phyloP scores from a whole-genome alignment of 2,888 invertebrate species.

The Odiellus spinosus region DNA sequence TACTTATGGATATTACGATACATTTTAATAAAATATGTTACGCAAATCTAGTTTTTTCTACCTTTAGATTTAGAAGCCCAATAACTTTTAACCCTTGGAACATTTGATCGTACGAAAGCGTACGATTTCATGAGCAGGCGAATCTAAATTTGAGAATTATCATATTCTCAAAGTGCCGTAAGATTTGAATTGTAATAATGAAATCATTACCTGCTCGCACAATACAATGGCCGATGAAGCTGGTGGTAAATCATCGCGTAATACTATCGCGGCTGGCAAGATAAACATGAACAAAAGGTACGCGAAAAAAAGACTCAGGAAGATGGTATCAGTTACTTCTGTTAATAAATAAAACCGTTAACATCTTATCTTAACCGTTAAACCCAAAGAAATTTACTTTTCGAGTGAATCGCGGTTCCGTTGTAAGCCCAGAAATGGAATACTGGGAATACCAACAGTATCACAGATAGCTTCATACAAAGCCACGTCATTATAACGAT shows the following conservation, averaged over 20 bases:
- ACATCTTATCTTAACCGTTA: neutral
- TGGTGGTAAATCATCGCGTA: slow-evolving; percentile 37
- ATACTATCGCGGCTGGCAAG: slow-evolving; percentile 32
- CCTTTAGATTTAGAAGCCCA: slow-evolving; percentile 32
- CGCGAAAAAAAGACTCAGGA: slow-evolving; percentile 25
- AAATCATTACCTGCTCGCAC: slow-evolving; percentile 40
- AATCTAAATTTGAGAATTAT: slow-evolving; percentile 33
- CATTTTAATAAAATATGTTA: no score
- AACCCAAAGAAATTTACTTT: slow-evolving; percentile 1
- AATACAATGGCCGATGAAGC: slow-evolving; percentile 40
- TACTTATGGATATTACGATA: no score
- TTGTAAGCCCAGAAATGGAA: slow-evolving; percentile 32
- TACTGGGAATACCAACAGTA: slow-evolving; percentile 32
- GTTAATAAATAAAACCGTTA: slow-evolving; percentile 12
- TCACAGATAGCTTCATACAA: slow-evolving; percentile 29
- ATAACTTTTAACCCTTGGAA: slow-evolving; percentile 40
- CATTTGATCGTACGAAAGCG: slow-evolving; percentile 56
- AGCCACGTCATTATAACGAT: slow-evolving; percentile 41
- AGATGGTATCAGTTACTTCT: slow-evolving; percentile 25
- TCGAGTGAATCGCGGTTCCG: neutral
- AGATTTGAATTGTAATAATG: no score
- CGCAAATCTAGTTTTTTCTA: no score
- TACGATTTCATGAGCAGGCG: slow-evolving; percentile 73
- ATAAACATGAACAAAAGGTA: slow-evolving; percentile 28
- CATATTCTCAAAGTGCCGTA: no score